Evolutionary conservation across 2,888 invertebrate species (phyloP), one percentile per base, ranked within the genome.

Genomic region (Latheticus oryzae): DNA sequence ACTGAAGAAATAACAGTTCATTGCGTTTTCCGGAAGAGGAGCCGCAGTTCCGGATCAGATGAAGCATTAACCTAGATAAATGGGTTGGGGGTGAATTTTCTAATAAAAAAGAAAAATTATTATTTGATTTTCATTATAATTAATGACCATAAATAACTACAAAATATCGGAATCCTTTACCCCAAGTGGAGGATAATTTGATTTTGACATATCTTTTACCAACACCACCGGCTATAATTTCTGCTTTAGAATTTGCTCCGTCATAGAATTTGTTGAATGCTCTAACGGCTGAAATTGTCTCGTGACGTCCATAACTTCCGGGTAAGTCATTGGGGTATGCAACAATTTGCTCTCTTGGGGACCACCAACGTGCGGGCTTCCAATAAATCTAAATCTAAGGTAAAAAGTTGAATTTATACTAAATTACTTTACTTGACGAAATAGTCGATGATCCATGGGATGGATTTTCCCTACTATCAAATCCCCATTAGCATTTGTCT

Each of bases 111-210:
- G 16, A 35, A 35, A 2, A 16, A 35, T 35, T 7, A 13, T n/a
- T 16, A 35, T n/a, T n/a, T n/a, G n/a, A n/a, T n/a, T 32, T 30
- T 9, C 16, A 17, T 17, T 4, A 11, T 7, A 12, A 19, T 47
- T 15, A 73, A 28, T 66, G 68, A 4, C 76, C 76, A 51, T 66
- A 76, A 38, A 76, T 73, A 55, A 72, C 69, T 11, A 76, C 70
- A 12, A 67, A 45, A 50, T 69, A 77, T 40, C 65, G 66, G 47
- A 75, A 73, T 15, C 76, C 74, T 26, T 65, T 69, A 26, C 71
- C 69, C 60, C 69, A 65, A 2, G 58, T 55, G 0, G 75, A 74
- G 35, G 62, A 58, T 12, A 77, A 40, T 43, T 61, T 63, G 35
- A 77, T 71, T 47, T 69, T 72, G 8, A 71, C 74, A 38, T 68